A percentile compares a stretch with the other conserved stretches of the same genome.
Evolutionary conservation across 2,113 vertebrate species (phyloP).

Genomic region (Pseudorhombus dupliciocellatus): DNA sequence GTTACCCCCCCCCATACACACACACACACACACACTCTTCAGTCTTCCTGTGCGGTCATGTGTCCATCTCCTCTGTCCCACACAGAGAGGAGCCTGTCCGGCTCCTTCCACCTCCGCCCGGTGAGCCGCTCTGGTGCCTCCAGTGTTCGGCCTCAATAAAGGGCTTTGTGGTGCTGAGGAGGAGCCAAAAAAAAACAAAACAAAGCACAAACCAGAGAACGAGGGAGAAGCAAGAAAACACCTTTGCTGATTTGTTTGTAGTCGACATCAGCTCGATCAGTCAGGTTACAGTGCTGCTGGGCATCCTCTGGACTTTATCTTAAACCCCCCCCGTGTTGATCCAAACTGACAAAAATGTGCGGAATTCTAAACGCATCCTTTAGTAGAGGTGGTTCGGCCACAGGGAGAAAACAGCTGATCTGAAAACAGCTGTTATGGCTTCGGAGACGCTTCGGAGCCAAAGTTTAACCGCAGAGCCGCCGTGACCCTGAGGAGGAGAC

Average conservation of each 20-base stretch:
- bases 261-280: too few relatives aligned
- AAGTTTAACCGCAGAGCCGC: conserved; percentile 19
- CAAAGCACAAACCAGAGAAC: too few relatives aligned
- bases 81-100: neutral
- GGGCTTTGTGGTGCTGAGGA: neutral
- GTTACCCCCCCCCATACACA: neutral
- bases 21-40: conserved; percentile 32
- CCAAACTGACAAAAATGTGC: too few relatives aligned
- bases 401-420: conserved; percentile 28
- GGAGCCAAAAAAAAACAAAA: neutral
- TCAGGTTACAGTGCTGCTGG: too few relatives aligned
- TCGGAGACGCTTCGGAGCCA: neutral
- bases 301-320: too few relatives aligned
- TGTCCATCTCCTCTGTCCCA: conserved; percentile 17
- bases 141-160: neutral
- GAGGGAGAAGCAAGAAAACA: too few relatives aligned
- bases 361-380: too few relatives aligned
- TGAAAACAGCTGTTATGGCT: conserved; percentile 33
- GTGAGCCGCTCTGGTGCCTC: neutral
- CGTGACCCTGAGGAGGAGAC: neutral
- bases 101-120: neutral
- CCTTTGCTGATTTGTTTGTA: too few relatives aligned
- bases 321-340: too few relatives aligned
- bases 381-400: neutral
- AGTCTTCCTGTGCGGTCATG: conserved; percentile 33